Conservation (phyloP, 2,797 vertebrate genomes). For the Florisuga fusca region DNA sequence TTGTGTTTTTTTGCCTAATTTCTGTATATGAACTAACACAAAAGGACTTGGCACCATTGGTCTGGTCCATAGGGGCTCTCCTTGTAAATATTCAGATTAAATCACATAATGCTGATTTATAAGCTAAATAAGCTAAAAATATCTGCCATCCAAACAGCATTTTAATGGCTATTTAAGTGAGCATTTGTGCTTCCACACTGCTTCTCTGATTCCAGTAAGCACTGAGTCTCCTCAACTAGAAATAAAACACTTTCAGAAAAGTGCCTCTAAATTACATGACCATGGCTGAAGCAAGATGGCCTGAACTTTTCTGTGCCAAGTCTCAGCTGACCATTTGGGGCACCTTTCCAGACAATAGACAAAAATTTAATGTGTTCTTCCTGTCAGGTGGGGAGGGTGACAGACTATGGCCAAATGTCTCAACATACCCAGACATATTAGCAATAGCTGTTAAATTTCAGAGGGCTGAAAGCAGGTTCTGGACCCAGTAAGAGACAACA, state of each 20-base stretch:
- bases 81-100: background rate
- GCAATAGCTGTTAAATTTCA: background rate
- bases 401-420: background rate
- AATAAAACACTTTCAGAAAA: background rate
- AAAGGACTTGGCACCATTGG: background rate
- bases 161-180: background rate
- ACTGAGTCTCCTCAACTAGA: background rate
- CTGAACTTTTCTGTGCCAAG: background rate
- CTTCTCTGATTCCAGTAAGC: background rate
- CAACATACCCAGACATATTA: fast-evolving
- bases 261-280: fast-evolving
- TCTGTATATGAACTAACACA: background rate
- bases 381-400: background rate
- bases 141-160: background rate
- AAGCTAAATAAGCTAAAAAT: background rate
- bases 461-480: background rate
- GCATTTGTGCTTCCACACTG: fast-evolving
- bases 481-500: background rate
- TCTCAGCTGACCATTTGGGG: background rate
- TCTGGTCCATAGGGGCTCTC: background rate
- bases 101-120: background rate
- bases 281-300: background rate
- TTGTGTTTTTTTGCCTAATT: fast-evolving
- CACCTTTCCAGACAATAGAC: background rate
- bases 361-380: background rate